Evolutionary conservation across 2,888 invertebrate genomes (phyloP), one percentile per base, ranked within the genome.

Genomic region (Acronicta aceris): DNA sequence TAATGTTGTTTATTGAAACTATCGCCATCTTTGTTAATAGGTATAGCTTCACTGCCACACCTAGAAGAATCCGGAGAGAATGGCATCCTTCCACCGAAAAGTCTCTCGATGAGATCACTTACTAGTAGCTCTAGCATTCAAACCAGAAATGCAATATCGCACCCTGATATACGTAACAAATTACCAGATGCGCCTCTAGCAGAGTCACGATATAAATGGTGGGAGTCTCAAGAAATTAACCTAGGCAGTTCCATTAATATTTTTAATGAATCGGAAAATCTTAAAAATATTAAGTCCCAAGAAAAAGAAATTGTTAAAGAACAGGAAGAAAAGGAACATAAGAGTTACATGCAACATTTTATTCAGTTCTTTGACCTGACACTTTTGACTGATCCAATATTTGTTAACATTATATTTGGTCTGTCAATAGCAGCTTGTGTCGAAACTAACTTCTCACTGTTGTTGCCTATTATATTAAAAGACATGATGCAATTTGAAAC

Each of bases 401-500:
- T 96, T 80, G 95, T 96, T 0, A 97, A 96, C 76, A 96, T 97
- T 66, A 95, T 96, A 90, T 60, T 96, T 47, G 97, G 97, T 15
- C 89, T 97, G 83, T 96, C 97, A 0, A 84, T 97, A 38, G 96
- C 96, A 0, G 94, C 96, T 8, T 96, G 96, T 77, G 96, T 96
- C 0, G 97, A 97, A 83, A 94, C 96, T 0, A 97, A 96, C 79
- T 97, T 97, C 81, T 96, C 96, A 0, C 82, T 96, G 13, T 79
- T 97, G 49, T 93, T 96, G 6, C 96, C 97, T 2, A 96, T 97
- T 49, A 96, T 97, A 60, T 86, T 97, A 16, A 93, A 92, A 45
- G 97, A 97, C 73, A 95, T 96, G 89, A 84, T 96, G 82, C 81
- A 94, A 21, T 95, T 96, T 74, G 88, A 92, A 36, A 96, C 95